Evolutionary conservation across 2,113 vertebrate species (phyloP), one percentile per base, ranked within the genome.

Genomic region (Myiagra hebetior): DNA sequence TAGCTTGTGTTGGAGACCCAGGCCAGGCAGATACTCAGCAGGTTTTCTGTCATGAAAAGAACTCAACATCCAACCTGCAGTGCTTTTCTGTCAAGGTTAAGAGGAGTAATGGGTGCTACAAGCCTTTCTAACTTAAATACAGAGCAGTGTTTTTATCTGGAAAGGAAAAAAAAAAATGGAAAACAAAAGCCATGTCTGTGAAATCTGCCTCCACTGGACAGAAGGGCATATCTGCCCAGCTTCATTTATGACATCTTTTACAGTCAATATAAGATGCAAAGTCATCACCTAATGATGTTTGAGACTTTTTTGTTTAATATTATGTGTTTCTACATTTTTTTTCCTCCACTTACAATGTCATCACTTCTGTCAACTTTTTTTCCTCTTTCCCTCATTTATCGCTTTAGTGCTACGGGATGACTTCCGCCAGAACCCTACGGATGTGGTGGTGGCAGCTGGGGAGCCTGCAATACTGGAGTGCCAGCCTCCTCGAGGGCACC

Each of bases 401-500:
- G 0, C 55, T 63, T 60, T 95, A 99, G 99, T 99, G 97, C 98
- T 99, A 63, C 98, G 99, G 35, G 99, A 99, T 94, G 99, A 99
- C 97, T 99, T 99, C 98, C 98, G 99, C 86, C 99, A 99, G 74
- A 99, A 99, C 96, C 99, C 99, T 6, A 99, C 99, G 6, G 99
- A 99, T 21, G 99, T 99, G 75, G 99, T 99, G 82, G 99, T 99
- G 93, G 99, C 99, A 47, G 99, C 99, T 10, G 99, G 99, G 77
- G 99, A 99, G 83, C 99, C 99, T 15, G 99, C 99, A 7, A 99
- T 99, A 55, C 91, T 99, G 95, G 99, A 99, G 91, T 99, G 99
- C 83, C 98, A 99, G 50, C 99, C 99, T 4, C 99, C 99, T 18
- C 98, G 99, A 69, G 99, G 99, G 62, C 99, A 99, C 89, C 99